Evolutionary conservation across 2,113 vertebrate species (phyloP).

Genomic region (Ancistrus triradiatus): DNA sequence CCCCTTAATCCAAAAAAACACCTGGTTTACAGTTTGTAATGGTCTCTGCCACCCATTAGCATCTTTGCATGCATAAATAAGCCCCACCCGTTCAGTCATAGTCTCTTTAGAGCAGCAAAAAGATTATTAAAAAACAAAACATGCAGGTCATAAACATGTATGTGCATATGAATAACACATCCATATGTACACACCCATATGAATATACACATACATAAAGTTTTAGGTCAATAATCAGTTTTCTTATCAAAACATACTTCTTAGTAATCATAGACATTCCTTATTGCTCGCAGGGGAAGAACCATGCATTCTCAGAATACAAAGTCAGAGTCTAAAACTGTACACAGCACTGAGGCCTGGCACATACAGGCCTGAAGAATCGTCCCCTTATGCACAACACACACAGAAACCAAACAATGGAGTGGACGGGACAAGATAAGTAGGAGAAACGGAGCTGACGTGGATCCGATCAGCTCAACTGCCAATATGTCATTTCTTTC

Average conservation of each 20-base stretch:
- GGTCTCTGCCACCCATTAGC: conserved; percentile 62
- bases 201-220: conserved; percentile 62
- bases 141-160: conserved; percentile 69
- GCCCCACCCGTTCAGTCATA: conserved; percentile 39
- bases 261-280: conserved; percentile 47
- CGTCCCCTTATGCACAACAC: conserved; percentile 30
- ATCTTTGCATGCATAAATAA: conserved; percentile 68
- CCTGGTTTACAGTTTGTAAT: conserved; percentile 61
- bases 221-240: conserved; percentile 52
- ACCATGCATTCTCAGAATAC: conserved; percentile 66
- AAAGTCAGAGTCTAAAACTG: conserved; percentile 62
- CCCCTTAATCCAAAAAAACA: conserved; percentile 45
- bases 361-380: conserved; percentile 21
- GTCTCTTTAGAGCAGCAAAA: conserved; percentile 35
- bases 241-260: conserved; percentile 55
- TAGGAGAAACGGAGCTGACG: conserved; percentile 31
- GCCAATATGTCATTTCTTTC: neutral
- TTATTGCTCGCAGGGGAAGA: conserved; percentile 70
- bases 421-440: conserved; percentile 5
- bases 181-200: conserved; percentile 57
- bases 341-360: conserved; percentile 55
- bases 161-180: conserved; percentile 54
- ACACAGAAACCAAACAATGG: conserved; percentile 10
- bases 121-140: conserved; percentile 44
- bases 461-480: neutral